These are phyloP conservation scores for Zaprionus obscuricornis DNA, from an alignment of 2,888 invertebrate species.

Conservation along the genomic window DNA sequence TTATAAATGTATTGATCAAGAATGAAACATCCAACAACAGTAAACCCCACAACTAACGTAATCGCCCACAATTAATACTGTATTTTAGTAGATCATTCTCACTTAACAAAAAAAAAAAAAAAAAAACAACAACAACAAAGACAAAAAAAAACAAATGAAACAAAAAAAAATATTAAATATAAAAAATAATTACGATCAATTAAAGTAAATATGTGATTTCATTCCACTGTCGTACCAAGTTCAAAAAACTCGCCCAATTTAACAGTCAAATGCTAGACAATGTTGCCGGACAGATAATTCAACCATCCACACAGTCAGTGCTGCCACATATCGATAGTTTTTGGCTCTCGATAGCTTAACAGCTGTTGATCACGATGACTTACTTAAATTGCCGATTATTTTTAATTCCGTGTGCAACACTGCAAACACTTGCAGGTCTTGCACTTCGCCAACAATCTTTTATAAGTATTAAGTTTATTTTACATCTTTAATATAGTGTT, in stretches of 20 bases:
- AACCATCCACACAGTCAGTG: background rate
- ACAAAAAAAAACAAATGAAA: slow-evolving; percentile 27
- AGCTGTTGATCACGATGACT: slow-evolving; percentile 21
- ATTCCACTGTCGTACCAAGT: background rate
- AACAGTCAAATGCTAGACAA: too few relatives aligned
- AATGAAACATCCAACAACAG: slow-evolving; percentile 27
- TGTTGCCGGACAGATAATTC: background rate
- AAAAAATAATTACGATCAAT: slow-evolving; percentile 43
- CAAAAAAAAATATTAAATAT: slow-evolving; percentile 44
- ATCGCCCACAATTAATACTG: slow-evolving; percentile 59
- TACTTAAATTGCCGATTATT: slow-evolving; percentile 1
- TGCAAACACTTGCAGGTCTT: too few relatives aligned
- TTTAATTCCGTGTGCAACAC: slow-evolving; percentile 3
- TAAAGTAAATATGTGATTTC: slow-evolving; percentile 26
- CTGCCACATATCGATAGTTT: slow-evolving; percentile 13
- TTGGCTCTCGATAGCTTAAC: background rate
- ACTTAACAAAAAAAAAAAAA: slow-evolving; percentile 38
- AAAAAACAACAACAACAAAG: slow-evolving; percentile 15
- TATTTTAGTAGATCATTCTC: slow-evolving; percentile 61
- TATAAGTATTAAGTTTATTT: too few relatives aligned
- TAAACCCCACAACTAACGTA: slow-evolving; percentile 51
- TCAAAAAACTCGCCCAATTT: background rate
- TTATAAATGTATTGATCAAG: slow-evolving; percentile 27
- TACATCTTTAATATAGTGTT: too few relatives aligned
- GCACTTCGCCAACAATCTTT: too few relatives aligned